A percentile compares a stretch with the other conserved stretches of the same genome.
These are phyloP conservation scores for Taeniopygia guttata DNA, from an alignment of 2,797 vertebrate species.

Conservation along the genomic window DNA sequence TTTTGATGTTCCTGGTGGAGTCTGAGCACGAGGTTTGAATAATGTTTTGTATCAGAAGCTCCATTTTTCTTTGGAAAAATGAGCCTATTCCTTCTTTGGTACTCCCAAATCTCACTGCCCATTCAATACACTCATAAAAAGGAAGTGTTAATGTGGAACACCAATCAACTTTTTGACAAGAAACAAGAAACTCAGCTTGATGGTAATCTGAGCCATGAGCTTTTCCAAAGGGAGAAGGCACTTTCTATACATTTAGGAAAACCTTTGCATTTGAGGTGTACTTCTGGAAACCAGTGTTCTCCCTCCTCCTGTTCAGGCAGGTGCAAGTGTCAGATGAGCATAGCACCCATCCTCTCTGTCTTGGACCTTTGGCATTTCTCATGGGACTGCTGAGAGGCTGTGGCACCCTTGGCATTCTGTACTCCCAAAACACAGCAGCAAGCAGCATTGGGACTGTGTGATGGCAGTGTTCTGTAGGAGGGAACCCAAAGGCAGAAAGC, in stretches of 20 bases:
- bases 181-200: neutral
- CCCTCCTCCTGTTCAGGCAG: neutral
- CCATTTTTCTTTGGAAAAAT: neutral
- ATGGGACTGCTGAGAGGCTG: neutral
- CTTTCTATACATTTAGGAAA: neutral
- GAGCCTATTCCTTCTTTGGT: neutral
- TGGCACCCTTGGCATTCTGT: neutral
- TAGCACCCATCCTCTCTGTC: neutral
- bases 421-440: neutral
- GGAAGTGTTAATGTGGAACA: neutral
- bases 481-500: neutral
- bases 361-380: neutral
- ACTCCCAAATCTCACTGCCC: neutral
- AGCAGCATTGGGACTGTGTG: accelerated
- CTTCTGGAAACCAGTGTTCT: neutral
- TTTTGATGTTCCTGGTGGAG: neutral
- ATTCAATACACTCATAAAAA: neutral
- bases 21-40: constrained; percentile 4
- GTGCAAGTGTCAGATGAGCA: neutral
- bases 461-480: neutral
- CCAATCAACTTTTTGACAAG: neutral
- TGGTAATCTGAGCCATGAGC: neutral
- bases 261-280: neutral
- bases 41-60: neutral
- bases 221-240: neutral